Base-by-base conservation (phyloP, 2,888 invertebrate species). In the Parnassius orleans region DNA sequence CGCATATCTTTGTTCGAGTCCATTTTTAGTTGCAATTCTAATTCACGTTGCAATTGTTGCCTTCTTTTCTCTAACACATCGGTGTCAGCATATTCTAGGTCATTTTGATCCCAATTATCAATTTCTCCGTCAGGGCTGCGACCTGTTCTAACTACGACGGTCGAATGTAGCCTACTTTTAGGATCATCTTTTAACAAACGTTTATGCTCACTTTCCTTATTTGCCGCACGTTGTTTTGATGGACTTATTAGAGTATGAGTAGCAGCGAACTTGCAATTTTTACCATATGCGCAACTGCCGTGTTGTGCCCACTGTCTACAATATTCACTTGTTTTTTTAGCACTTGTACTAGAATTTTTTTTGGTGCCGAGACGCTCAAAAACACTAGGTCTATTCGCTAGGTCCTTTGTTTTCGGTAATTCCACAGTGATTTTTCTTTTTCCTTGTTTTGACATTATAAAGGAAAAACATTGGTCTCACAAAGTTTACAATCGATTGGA, bases 281-380 rank as follows among this genome's bases (percentile, higher is more conserved):
- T 95, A 77, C 95, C 95, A 88, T 95, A 95, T 71, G 95, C 95
- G 82, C 95, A 95, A 81, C 93, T 95, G 76, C 95, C 95, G 92
- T 94, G 94, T 80, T 95, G 93, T 65, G 94, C 94, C 95, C 95
- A 95, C 90, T 95, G 95, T 81, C 95, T 93, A 81, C 95, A 95
- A 86, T 93, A 94, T 84, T 95, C 95, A 83, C 93, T 86, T 89
- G 93, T 87, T 92, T 92, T 92, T 81, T 92, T 92, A 70, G 81
- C 81, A 83, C 84, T 86, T 43, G 92, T 80, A 78, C 82, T 83
- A 42, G 93, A 85, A 66, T 91, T 90, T 79, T 95, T 95, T 88
- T 95, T 95, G 53, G 95, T 95, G 72, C 96, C 96, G 77, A 96
- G 93, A 75, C 96, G 93, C 88, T 96, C 96, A 89, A 96, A 96